Base-by-base conservation (phyloP, 2,113 vertebrate genomes). In the Garra rufa region DNA sequence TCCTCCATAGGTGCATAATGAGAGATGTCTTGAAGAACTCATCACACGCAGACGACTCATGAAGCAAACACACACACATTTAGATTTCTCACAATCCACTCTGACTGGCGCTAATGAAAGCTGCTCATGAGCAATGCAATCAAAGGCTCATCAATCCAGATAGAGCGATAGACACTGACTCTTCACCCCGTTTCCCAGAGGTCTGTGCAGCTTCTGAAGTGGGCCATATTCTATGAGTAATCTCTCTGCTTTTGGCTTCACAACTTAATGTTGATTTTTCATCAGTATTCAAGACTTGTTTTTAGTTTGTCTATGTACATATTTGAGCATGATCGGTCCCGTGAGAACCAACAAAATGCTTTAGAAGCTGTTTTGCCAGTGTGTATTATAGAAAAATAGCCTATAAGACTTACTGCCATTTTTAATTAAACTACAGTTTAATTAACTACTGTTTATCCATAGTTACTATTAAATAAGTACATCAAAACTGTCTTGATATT, bases 61-160 rank as follows among this genome's bases (percentile, higher is more conserved):
- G 75, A 15, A 65, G 50, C 50, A 46, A 84, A 84, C 41, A 84
- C 76, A 81, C 52, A 57, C 52, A 77, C 70, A 52, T 50, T 15
- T 48, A 81, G 50, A 79, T 90, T 90, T 91, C 91, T 44, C 89
- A 92, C 91, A 91, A 93, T 93, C 90, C 92, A 90, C 88, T 91
- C 89, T 55, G 91, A 92, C 91, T 92, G 92, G 81, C 86, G 88
- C 90, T 93, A 93, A 93, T 95, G 93, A 95, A 94, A 93, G 89
- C 92, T 90, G 92, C 92, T 93, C 90, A 85, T 91, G 91, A 87
- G 83, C 85, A 76, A 92, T 91, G 92, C 91, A 93, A 94, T 91
- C 92, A 93, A 93, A 94, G 93, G 87, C 91, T 93, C 91, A 93
- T 91, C 91, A 92, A 91, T 92, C 91, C 93, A 89, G 84, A 17